Percentiles rank a stretch among this genome's conserved stretches.
Evolutionary conservation across 2,113 vertebrate species (phyloP).

Genomic region (Glareola pratincola): DNA sequence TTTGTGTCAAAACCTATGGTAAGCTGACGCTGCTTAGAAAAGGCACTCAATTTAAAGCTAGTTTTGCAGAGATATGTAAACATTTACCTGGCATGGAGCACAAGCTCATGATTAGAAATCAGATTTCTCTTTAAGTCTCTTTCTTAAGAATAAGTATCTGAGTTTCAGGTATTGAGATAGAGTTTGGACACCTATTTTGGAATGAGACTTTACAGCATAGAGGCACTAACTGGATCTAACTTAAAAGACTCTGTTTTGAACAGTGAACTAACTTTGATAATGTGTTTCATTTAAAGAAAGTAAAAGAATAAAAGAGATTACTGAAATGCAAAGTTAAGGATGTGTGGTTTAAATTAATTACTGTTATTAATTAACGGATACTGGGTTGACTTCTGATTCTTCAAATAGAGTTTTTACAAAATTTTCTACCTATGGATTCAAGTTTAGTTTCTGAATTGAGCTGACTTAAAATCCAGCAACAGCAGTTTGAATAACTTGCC

Average conservation of each 20-base stretch:
- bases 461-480: background rate
- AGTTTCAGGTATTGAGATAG: background rate
- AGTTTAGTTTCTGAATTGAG: background rate
- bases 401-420: background rate
- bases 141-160: background rate
- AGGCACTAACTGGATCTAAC: background rate
- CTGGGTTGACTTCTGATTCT: background rate
- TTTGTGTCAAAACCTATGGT: background rate
- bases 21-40: background rate
- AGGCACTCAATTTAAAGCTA: background rate
- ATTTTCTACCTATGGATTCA: background rate
- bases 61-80: background rate
- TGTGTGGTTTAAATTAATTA: background rate
- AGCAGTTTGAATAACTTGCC: background rate
- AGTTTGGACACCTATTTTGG: background rate
- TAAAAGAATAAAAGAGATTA: background rate
- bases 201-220: background rate
- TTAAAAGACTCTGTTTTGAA: background rate
- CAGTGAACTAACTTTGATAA: background rate
- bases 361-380: background rate
- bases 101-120: background rate
- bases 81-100: background rate
- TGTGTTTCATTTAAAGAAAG: background rate
- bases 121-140: background rate
- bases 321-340: background rate